Evolutionary conservation across 92 coral and sea anemone species (phyloP).

Genomic region (Zoanthus sociatus): DNA sequence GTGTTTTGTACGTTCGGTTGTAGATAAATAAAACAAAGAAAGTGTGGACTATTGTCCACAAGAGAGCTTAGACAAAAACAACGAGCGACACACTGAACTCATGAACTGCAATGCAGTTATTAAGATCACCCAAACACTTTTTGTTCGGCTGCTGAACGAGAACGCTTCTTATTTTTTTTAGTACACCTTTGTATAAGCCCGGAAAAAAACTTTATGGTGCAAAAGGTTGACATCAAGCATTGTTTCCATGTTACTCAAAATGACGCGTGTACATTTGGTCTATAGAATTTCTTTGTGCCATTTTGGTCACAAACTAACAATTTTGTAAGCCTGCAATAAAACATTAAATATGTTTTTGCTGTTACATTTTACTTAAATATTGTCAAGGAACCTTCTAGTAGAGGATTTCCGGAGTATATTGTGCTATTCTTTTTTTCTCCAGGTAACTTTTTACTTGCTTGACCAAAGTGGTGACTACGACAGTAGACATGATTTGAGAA

Average conservation of each 20-base stretch:
- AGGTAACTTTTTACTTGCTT: slow-evolving; percentile 40
- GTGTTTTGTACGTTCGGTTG: neutral
- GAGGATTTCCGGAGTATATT: too few species aligned
- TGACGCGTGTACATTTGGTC: too few species aligned
- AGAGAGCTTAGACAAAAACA: neutral
- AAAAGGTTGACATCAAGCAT: neutral
- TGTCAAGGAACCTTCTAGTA: too few species aligned
- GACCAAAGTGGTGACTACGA: slow-evolving; percentile 28
- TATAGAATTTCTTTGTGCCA: too few species aligned
- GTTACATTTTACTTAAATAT: too few species aligned
- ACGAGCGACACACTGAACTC: neutral
- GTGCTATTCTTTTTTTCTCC: neutral
- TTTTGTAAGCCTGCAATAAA: too few species aligned
- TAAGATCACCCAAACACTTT: slow-evolving; percentile 44
- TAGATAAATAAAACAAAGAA: slow-evolving; percentile 7
- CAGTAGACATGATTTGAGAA: slow-evolving; percentile 1
- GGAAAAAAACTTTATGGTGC: slow-evolving; percentile 49
- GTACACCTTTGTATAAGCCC: slow-evolving; percentile 47
- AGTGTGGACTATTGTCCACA: neutral
- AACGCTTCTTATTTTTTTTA: slow-evolving; percentile 61
- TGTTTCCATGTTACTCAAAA: too few species aligned
- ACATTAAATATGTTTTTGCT: too few species aligned
- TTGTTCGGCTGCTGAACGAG: slow-evolving; percentile 46
- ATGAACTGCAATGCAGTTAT: slow-evolving; percentile 58
- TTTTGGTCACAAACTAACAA: too few species aligned